Conservation (phyloP, 1,140 invertebrate species). For the Homarus americanus region DNA sequence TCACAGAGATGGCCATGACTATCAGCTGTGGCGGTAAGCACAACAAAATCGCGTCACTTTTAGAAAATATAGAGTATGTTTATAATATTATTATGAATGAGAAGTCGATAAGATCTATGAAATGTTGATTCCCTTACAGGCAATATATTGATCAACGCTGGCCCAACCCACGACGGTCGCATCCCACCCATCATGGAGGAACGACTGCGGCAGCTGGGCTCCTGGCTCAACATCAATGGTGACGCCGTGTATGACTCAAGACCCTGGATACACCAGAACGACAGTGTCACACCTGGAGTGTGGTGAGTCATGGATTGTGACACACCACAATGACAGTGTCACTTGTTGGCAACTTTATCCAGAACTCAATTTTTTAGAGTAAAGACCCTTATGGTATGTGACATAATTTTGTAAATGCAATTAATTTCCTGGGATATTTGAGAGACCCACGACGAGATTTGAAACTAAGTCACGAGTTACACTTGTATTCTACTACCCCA, state of each 20-base stretch:
- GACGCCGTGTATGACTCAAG: constrained; percentile 91
- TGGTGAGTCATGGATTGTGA: not conserved
- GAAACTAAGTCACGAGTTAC: too few species aligned
- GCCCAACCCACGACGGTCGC: constrained; percentile 92
- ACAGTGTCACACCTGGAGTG: not conserved
- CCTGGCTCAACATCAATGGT: constrained; percentile 91
- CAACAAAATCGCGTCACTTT: too few species aligned
- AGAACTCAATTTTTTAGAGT: too few species aligned
- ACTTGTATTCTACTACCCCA: too few species aligned
- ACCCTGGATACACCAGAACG: constrained; percentile 86
- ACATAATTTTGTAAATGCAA: too few species aligned
- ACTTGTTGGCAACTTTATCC: not conserved
- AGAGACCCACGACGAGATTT: too few species aligned
- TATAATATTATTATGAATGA: too few species aligned
- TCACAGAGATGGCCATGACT: constrained; percentile 86
- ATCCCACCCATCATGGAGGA: constrained; percentile 92
- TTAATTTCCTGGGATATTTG: too few species aligned
- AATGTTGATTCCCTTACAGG: constrained; percentile 9
- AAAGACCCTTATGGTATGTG: too few species aligned
- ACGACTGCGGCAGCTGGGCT: constrained; percentile 83
- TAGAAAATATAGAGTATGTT: too few species aligned
- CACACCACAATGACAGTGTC: not conserved
- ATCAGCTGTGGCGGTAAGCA: constrained; percentile 92
- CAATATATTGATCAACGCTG: constrained; percentile 93
- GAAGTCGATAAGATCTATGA: too few species aligned